Base-by-base conservation (phyloP, 2,113 vertebrate species). In the Poecile atricapillus region DNA sequence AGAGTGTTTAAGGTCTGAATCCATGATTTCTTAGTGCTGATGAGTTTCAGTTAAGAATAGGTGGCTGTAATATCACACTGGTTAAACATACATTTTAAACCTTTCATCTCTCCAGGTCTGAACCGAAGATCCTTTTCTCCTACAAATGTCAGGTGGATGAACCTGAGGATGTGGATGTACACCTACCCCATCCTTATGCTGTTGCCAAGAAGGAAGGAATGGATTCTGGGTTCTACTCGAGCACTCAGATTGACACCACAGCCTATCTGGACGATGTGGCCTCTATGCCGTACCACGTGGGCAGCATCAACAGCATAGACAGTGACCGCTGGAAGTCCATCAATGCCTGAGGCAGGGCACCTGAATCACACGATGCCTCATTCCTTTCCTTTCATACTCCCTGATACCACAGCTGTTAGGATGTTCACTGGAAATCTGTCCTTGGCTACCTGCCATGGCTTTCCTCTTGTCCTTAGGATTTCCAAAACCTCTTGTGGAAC, bases 81-180 rank as follows among this genome's bases (percentile, higher is more conserved):
- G 43, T 85, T 83, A 88, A 58, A 27, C 13, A 3, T 27, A 25
- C 11, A 22, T 82, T 64, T 88, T 63, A 37, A 31, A 84, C 82
- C 22, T 89, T 50, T 35, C 39, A 67, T 90, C 37, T 7, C 44
- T 79, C 27, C 93, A 99, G 99, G 58, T 99, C 99, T 3, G 99
- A 99, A 97, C 99, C 99, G 6, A 99, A 99, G 98, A 99, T 99
- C 93, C 98, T 99, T 15, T 99, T 99, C 97, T 99, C 99, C 70
- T 99, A 99, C 98, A 99, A 99, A 93, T 99, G 99, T 47, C 99
- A 99, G 97, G 98, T 99, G 93, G 99, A 99, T 7, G 99, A 99
- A 95, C 98, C 99, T 0, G 99, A 99, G 10, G 99, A 99, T 56
- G 98, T 98, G 0, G 99, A 99, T 21, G 97, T 99, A 77, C 99